Conservation (phyloP, 1,140 invertebrate genomes). For the Littorina saxatilis region DNA sequence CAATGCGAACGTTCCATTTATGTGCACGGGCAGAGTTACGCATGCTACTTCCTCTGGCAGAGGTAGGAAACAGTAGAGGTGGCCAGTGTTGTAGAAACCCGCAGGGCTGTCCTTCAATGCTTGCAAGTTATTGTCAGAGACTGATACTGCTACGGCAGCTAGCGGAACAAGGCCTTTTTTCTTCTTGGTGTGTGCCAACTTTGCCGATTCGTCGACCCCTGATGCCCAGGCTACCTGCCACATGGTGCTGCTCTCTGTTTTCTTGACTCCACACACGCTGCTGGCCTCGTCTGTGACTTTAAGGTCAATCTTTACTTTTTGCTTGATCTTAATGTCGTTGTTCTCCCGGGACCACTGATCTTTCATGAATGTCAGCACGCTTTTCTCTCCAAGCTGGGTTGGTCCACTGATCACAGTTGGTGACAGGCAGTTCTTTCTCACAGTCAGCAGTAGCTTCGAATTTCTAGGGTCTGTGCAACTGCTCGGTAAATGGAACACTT, state of each 20-base stretch:
- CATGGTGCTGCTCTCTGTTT: background rate
- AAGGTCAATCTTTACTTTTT: constrained; percentile 17
- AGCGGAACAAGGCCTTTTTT: constrained; percentile 10
- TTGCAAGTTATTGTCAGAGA: background rate
- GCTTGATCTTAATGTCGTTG: background rate
- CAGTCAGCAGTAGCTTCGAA: constrained; percentile 27
- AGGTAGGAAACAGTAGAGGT: constrained; percentile 58
- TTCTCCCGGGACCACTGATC: background rate
- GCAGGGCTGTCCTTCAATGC: constrained; percentile 19
- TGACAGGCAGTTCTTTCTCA: constrained; percentile 21
- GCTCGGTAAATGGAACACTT: constrained; percentile 61
- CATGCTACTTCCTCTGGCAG: constrained; percentile 42
- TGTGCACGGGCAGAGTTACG: constrained; percentile 46
- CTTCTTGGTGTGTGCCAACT: background rate
- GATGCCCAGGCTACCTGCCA: constrained; percentile 56
- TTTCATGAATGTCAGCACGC: background rate
- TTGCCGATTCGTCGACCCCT: constrained; percentile 35
- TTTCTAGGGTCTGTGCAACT: constrained; percentile 24
- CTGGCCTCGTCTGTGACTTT: background rate
- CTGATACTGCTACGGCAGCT: constrained; percentile 13
- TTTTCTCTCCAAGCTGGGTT: background rate
- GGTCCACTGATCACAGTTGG: background rate
- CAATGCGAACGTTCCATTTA: constrained; percentile 63
- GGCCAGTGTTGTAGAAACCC: constrained; percentile 33
- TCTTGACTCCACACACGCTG: background rate